Percentiles rank a stretch among this genome's conserved stretches.
Conservation (phyloP, 1,140 invertebrate genomes). For the Cheumatopsyche charites region DNA sequence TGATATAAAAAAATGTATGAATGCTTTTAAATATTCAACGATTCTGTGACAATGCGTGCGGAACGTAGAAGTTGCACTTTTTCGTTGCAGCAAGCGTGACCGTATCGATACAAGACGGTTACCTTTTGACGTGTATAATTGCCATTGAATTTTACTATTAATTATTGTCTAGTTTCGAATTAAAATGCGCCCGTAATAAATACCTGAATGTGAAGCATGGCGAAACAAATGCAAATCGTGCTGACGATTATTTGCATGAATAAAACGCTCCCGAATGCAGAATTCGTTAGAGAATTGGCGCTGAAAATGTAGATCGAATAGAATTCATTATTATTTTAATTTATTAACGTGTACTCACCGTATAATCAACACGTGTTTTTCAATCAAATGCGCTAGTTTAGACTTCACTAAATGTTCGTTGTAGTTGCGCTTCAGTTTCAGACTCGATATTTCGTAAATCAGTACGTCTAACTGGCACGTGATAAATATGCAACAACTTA, state of each 20-base stretch:
- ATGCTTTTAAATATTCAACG: background rate
- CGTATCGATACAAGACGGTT: background rate
- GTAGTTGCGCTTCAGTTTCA: background rate
- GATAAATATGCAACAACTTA: background rate
- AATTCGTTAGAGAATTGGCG: background rate
- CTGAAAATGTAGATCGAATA: conserved; percentile 14
- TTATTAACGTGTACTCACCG: background rate
- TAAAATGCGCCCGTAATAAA: background rate
- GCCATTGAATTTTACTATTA: too few relatives aligned
- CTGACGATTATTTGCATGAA: conserved; percentile 23
- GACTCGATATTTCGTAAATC: conserved; percentile 1
- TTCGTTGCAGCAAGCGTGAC: background rate
- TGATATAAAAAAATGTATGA: background rate
- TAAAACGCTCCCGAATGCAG: background rate
- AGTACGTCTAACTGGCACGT: conserved; percentile 8
- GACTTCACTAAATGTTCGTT: background rate
- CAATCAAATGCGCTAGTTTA: background rate
- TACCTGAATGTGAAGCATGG: conserved; percentile 18
- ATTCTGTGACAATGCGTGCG: background rate
- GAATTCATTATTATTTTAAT: background rate
- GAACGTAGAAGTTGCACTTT: conserved; percentile 5
- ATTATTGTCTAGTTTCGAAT: too few relatives aligned
- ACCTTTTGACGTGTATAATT: too few relatives aligned
- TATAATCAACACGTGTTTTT: conserved; percentile 10
- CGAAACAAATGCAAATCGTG: conserved; percentile 14